These are phyloP conservation scores for Cybosia mesomella DNA, from an alignment of 2,888 invertebrate genomes.

Conservation along the genomic window DNA sequence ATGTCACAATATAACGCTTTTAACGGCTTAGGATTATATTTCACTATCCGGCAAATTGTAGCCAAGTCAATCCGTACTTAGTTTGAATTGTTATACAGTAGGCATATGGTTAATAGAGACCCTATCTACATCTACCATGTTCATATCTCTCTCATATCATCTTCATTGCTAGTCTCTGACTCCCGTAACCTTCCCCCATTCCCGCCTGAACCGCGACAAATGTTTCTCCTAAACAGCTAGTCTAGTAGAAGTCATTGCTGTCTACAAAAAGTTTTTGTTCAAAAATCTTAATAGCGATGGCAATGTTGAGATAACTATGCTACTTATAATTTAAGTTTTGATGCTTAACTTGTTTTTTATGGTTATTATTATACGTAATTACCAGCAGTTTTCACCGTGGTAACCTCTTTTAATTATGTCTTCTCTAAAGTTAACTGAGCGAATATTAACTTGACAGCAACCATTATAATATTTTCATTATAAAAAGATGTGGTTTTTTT, in stretches of 20 bases:
- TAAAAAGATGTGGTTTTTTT: slow-evolving; percentile 5
- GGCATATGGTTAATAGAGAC: no score
- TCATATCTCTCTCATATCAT: no score
- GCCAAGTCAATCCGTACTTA: no score
- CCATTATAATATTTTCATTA: slow-evolving; percentile 8
- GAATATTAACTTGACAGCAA: slow-evolving; percentile 23
- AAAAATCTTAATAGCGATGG: slow-evolving; percentile 41
- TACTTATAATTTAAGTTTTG: slow-evolving; percentile 37
- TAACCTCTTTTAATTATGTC: slow-evolving; percentile 16
- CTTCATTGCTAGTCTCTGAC: no score
- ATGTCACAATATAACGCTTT: no score
- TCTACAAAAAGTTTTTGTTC: slow-evolving; percentile 30
- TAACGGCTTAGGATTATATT: no score
- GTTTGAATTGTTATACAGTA: no score
- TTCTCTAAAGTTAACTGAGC: slow-evolving; percentile 21
- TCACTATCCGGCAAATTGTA: no score
- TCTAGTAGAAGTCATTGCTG: background rate
- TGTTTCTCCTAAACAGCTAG: background rate
- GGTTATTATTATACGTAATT: slow-evolving; percentile 34
- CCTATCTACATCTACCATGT: no score
- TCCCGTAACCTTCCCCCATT: no score
- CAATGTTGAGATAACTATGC: slow-evolving; percentile 29
- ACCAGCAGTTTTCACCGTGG: slow-evolving; percentile 32
- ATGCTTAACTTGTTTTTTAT: slow-evolving; percentile 32
- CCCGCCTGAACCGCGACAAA: no score